Base-by-base conservation (phyloP, 2,888 invertebrate genomes). In the Molanna angustata region DNA sequence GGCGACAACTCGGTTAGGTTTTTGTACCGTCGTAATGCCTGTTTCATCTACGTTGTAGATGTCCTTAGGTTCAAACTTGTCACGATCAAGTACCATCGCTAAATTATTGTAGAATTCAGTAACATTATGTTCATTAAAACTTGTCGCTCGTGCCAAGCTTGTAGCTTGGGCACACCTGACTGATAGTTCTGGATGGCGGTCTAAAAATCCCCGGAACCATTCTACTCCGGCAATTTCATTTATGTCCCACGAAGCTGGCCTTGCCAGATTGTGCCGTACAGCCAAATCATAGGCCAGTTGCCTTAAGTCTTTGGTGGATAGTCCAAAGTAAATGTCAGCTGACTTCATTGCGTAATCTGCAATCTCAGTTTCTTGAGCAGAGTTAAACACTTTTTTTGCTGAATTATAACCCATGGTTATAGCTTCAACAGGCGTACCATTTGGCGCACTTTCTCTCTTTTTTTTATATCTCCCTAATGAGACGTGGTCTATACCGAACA, bases 1-100 rank as follows among this genome's bases (percentile, higher is more conserved):
- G 4, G 65, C 67, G 41, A 69, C 50, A 37, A 70, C 56, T 60
- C 59, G 63, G 31, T 61, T 47, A n/a, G 67, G 65, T 52, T 60
- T 65, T 49, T 68, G 65, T 1, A 69, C 67, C 6, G 67, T 65
- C 4, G 66, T 65, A 1, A 67, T 51, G 1, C 64, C 66, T 3
- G 64, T 65, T 59, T 68, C 65, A 47, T 67, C 66, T 19, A 64
- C 43, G 50, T 69, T 69, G 49, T 58, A 69, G 19, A 69, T 66
- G 50, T 65, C 58, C 19, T 57, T 47, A 16, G 65, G 59, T 39
- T 60, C 50, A 62, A 61, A 62, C 21, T 61, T 60, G 52, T 59
- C 54, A 45, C 60, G 59, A 7, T 58, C 62, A 58, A 57, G 45
- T 49, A 63, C 62, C 52, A 31, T 54, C 19, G 6, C 22, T 13